phyloP scores from a whole-genome alignment of 2,888 invertebrate species.

The Dioctria linearis region DNA sequence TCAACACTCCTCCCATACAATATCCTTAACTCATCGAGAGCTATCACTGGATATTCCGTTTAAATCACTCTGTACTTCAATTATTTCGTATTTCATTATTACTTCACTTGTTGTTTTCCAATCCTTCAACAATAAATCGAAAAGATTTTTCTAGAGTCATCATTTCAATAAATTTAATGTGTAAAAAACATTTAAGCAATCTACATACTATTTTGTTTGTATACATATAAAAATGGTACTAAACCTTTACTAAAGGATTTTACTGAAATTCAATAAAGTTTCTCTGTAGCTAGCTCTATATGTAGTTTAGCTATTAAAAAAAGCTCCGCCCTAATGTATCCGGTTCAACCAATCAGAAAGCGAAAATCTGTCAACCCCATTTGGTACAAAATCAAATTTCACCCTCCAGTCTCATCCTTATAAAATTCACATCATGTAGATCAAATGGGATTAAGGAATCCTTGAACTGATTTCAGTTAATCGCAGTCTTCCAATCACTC shows the following conservation, averaged over 20 bases:
- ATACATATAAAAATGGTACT: background rate
- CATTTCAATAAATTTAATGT: too few species aligned
- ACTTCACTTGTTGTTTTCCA: too few species aligned
- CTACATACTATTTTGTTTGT: too few species aligned
- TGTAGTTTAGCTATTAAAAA: too few species aligned
- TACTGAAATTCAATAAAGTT: background rate
- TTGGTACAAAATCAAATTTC: conserved; percentile 7
- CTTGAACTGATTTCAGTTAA: conserved; percentile 32
- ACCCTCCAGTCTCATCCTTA: background rate
- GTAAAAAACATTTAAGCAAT: too few species aligned
- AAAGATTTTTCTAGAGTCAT: too few species aligned
- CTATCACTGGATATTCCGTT: too few species aligned
- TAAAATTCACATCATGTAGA: background rate
- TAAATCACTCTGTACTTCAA: too few species aligned
- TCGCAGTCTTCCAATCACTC: conserved; percentile 35
- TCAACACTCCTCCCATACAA: too few species aligned
- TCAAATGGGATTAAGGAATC: background rate
- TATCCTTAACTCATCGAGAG: too few species aligned
- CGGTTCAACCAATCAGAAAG: conserved; percentile 23
- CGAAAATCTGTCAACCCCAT: conserved; percentile 35
- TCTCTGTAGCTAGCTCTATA: background rate
- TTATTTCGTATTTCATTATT: background rate
- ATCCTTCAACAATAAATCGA: too few species aligned
- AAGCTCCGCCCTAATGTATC: conserved; percentile 17
- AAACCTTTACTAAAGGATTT: background rate